Conservation (phyloP, 2,113 vertebrate genomes). For the Pituophis catenifer region DNA sequence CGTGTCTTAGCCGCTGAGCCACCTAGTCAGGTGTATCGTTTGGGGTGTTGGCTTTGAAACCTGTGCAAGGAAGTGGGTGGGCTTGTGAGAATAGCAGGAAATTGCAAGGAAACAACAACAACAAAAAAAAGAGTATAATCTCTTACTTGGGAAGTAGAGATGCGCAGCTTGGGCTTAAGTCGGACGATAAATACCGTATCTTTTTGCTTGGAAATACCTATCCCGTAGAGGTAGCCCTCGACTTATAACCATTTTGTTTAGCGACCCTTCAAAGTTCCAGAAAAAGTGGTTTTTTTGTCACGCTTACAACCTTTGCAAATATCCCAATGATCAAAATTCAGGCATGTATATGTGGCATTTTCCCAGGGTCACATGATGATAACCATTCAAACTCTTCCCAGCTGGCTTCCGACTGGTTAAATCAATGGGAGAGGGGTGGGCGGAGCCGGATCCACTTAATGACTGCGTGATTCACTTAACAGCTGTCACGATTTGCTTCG, state of each 20-base stretch:
- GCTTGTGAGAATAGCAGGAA: fast-evolving
- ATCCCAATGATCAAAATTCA: neutral
- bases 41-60: neutral
- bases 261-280: neutral
- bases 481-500: neutral
- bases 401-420: neutral
- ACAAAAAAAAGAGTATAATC: neutral
- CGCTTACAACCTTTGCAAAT: neutral
- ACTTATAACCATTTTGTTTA: neutral
- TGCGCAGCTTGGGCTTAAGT: neutral
- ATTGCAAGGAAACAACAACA: no score
- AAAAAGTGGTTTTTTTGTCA: neutral
- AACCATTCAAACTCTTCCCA: neutral
- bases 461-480: neutral
- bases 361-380: neutral
- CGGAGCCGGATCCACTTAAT: neutral
- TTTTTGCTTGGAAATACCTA: neutral
- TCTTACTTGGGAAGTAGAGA: neutral
- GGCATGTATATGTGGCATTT: neutral
- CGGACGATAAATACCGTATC: neutral
- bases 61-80: neutral
- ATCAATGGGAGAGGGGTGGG: no score
- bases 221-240: neutral
- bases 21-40: neutral
- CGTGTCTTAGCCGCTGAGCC: no score